These are phyloP conservation scores for Oophaga pumilio DNA, from an alignment of 2,113 vertebrate species.

Conservation along the genomic window DNA sequence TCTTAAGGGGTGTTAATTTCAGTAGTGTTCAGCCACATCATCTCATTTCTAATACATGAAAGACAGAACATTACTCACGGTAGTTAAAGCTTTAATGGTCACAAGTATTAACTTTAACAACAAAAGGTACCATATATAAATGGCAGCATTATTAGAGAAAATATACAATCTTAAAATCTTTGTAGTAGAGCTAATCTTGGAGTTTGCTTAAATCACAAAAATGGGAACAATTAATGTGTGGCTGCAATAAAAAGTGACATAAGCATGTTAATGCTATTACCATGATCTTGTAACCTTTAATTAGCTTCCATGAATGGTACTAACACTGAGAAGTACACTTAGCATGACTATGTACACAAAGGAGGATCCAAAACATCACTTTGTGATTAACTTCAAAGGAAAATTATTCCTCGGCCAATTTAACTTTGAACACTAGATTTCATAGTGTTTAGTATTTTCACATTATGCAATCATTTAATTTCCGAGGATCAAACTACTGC, in stretches of 20 bases:
- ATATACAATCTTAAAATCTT: slow-evolving; percentile 10
- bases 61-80: background rate
- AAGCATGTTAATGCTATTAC: slow-evolving; percentile 4
- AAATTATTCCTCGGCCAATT: background rate
- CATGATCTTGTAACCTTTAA: slow-evolving; percentile 2
- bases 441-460: background rate
- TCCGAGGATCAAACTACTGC: background rate
- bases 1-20: background rate
- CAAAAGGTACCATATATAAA: slow-evolving; percentile 4
- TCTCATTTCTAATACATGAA: background rate
- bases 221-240: background rate
- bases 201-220: slow-evolving; percentile 16
- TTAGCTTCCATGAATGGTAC: slow-evolving; percentile 13
- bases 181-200: slow-evolving; percentile 1
- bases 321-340: background rate
- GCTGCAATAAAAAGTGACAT: background rate
- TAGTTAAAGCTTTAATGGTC: slow-evolving; percentile 4
- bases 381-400: slow-evolving; percentile 34
- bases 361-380: background rate
- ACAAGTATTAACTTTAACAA: slow-evolving; percentile 12
- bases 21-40: background rate
- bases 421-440: background rate
- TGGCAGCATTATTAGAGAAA: background rate
- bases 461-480: slow-evolving; percentile 62
- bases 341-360: slow-evolving; percentile 25